A percentile compares a stretch with the other conserved stretches of the same genome.
phyloP scores from a whole-genome alignment of 2,888 invertebrate species.

The Drosophila lacicola region DNA sequence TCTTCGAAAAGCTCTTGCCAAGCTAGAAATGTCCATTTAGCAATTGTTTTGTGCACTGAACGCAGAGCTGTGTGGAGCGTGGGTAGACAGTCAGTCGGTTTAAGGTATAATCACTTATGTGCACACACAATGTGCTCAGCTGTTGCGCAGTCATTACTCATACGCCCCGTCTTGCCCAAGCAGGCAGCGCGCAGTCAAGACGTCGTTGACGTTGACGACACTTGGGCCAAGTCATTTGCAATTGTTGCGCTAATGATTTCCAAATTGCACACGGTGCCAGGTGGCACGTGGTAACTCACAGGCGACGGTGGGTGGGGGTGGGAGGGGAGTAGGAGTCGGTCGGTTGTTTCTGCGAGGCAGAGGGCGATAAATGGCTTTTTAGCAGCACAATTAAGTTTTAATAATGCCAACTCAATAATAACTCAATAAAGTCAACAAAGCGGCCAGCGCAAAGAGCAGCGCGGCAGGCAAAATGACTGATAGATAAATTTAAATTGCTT shows the following conservation, averaged over 20 bases:
- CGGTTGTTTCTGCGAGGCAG: not conserved
- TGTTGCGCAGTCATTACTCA: conserved; percentile 66
- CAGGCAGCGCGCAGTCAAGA: conserved; percentile 27
- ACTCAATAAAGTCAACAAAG: conserved; percentile 58
- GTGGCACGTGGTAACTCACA: not conserved
- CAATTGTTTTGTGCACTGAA: conserved; percentile 10
- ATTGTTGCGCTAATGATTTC: conserved; percentile 58
- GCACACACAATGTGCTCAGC: conserved; percentile 46
- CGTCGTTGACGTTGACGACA: conserved; percentile 47
- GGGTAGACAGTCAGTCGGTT: conserved; percentile 45
- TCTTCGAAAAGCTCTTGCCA: conserved; percentile 1
- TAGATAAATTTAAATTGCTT: conserved; percentile 75
- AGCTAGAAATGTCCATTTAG: conserved; percentile 1
- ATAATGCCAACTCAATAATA: conserved; percentile 57
- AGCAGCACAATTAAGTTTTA: conserved; percentile 70
- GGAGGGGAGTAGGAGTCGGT: not conserved
- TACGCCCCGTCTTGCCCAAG: conserved; percentile 62
- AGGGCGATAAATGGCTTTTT: conserved; percentile 45
- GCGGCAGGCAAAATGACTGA: conserved; percentile 52
- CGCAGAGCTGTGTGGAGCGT: conserved; percentile 26
- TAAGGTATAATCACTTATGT: conserved; percentile 56
- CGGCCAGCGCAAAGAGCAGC: conserved; percentile 16
- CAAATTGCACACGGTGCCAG: conserved; percentile 47
- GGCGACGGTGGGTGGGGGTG: not conserved
- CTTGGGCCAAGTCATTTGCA: conserved; percentile 62